Evolutionary conservation across 92 coral and sea anemone species (phyloP), one percentile per base, ranked within the genome.

Genomic region (Heliopora coerulea): DNA sequence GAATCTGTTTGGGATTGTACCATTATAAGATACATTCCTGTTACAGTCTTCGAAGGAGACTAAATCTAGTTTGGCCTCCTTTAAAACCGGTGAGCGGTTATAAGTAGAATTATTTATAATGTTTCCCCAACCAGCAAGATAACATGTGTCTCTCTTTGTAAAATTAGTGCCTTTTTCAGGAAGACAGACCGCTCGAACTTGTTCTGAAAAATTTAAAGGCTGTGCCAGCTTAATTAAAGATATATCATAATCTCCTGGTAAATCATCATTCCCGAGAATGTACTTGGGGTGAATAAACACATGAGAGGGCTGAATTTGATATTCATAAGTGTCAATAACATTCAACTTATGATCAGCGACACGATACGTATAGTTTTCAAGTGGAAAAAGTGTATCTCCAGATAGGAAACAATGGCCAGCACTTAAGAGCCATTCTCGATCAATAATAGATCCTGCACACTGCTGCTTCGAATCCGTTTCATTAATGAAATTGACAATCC

Each of bases 401-500:
- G 9, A 50, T 34, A 70, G 41, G 68, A 90, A 95, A 75, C 50
- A 66, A 49, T 68, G 78, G 26, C 83, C 54, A 27, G 72, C 73
- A 10, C 56, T 54, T 52, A 65, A 50, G 35, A 46, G 32, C 74
- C 67, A 59, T 76, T 32, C 31, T 34, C 40, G 62, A 42, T 44
- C 87, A 59, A 95, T 86, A 27, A 95, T 80, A 20, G 91, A 69
- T 29, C 96, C 99, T 20, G 95, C 99, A 74, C 99, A 90, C 14
- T 35, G 62, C 35, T 35, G 68, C 35, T 95, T 96, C 28, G n/a
- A 50, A 62, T 89, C 84, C 30, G 49, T 74, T 37, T 95, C 82
- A 56, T 84, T 75, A 8, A 89, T 83, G 14, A 95, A 84, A 68
- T 44, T 41, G 44, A 52, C 81, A 24, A 84, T 68, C 83, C 83